Evolutionary conservation across 2,888 invertebrate genomes (phyloP).

Genomic region (Galeruca laticollis): DNA sequence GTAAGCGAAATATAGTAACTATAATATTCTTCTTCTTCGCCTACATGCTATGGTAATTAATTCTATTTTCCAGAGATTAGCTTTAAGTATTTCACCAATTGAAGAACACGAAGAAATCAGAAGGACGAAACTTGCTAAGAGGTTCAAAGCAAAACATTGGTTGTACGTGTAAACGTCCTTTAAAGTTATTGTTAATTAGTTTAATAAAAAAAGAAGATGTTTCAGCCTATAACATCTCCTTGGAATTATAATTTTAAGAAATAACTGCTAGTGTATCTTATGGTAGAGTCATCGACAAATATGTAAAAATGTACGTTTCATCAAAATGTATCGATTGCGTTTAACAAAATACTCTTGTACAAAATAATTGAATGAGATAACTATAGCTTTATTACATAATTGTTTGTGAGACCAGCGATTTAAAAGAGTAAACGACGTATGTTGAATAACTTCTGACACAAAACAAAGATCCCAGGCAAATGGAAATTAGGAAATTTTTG

Average conservation of each 20-base stretch:
- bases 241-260: neutral
- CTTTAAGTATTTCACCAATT: slow-evolving; percentile 75
- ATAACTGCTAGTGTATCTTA: slow-evolving; percentile 4
- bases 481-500: too few species aligned
- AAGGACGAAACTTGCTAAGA: slow-evolving; percentile 71
- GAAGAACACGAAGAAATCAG: slow-evolving; percentile 76
- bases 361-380: too few species aligned
- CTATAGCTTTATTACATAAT: too few species aligned
- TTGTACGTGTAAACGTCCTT: slow-evolving; percentile 71
- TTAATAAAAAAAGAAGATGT: slow-evolving; percentile 32
- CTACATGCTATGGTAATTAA: neutral
- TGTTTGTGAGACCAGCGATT: too few species aligned
- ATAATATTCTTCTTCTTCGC: too few species aligned
- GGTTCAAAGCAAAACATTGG: slow-evolving; percentile 77
- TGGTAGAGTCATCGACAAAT: neutral
- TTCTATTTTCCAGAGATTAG: slow-evolving; percentile 69
- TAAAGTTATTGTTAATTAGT: neutral
- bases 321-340: too few species aligned
- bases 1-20: too few species aligned
- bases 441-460: too few species aligned
- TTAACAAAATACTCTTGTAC: too few species aligned
- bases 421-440: too few species aligned
- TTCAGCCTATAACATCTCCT: slow-evolving; percentile 35
- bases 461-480: too few species aligned
- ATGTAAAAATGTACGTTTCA: neutral